phyloP scores from a whole-genome alignment of 1,140 invertebrate genomes.

The Aphelenchoides besseyi region DNA sequence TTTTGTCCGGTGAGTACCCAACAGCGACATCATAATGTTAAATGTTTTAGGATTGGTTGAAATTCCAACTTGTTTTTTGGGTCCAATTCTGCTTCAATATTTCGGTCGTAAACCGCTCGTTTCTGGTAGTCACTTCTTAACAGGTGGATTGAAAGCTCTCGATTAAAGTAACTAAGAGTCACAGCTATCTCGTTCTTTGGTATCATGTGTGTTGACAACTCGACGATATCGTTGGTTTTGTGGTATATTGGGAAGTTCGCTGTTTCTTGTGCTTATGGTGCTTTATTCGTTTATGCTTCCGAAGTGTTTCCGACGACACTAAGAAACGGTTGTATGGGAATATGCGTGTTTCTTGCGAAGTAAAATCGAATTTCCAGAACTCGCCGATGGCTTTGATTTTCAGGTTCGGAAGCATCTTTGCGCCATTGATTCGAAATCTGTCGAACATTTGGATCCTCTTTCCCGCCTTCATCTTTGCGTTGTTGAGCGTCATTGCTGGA shows the following conservation, averaged over 20 bases:
- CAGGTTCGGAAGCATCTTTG: not conserved
- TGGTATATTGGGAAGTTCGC: constrained; percentile 47
- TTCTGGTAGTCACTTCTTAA: not conserved
- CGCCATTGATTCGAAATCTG: not conserved
- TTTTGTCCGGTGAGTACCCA: no score
- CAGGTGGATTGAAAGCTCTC: not conserved
- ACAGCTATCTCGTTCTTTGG: not conserved
- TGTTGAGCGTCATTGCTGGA: not conserved
- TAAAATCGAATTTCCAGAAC: no score
- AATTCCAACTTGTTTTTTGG: not conserved
- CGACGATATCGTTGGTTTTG: constrained; percentile 14
- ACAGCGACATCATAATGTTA: no score
- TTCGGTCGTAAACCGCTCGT: not conserved
- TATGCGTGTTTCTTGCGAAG: constrained; percentile 24
- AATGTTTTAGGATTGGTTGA: constrained; percentile 49
- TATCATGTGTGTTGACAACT: not conserved
- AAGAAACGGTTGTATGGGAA: constrained; percentile 39
- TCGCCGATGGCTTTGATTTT: not conserved
- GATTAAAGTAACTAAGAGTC: not conserved
- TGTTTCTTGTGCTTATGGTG: constrained; percentile 46
- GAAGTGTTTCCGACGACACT: constrained; percentile 41
- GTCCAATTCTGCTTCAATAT: not conserved
- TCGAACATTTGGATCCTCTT: not conserved
- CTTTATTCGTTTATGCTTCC: constrained; percentile 39
- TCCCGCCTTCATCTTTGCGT: not conserved